Evolutionary conservation across 2,797 vertebrate genomes (phyloP).

Genomic region (Sphenopsis melanotis): DNA sequence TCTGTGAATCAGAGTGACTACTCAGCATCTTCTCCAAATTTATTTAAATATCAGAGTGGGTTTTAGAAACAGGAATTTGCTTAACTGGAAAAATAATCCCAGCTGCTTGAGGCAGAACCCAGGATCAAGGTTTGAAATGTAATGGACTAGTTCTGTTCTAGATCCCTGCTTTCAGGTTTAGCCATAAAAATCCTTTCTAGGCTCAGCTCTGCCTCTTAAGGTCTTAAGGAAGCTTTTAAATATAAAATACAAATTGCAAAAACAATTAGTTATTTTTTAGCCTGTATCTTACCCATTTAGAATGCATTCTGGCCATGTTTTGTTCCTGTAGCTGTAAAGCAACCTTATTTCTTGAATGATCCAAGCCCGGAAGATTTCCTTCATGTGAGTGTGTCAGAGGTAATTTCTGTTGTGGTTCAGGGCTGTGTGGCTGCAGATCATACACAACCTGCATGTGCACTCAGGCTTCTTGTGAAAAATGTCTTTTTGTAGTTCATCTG

Average conservation of each 20-base stretch:
- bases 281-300: neutral
- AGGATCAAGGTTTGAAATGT: neutral
- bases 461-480: neutral
- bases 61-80: constrained; percentile 1
- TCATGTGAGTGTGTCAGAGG: neutral
- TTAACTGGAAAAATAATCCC: neutral
- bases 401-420: neutral
- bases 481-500: neutral
- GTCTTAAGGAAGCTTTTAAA: neutral
- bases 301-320: neutral
- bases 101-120: neutral
- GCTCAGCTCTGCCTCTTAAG: neutral
- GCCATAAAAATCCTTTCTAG: neutral
- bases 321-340: neutral
- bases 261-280: neutral
- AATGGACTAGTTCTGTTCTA: neutral
- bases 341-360: neutral
- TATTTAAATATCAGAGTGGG: neutral
- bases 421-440: neutral
- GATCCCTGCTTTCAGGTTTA: neutral
- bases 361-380: neutral
- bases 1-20: neutral
- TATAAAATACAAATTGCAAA: neutral
- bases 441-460: fast-evolving
- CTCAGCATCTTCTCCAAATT: neutral